Conservation (phyloP, 1,140 invertebrate genomes). For the Hypothenemus hampei region DNA sequence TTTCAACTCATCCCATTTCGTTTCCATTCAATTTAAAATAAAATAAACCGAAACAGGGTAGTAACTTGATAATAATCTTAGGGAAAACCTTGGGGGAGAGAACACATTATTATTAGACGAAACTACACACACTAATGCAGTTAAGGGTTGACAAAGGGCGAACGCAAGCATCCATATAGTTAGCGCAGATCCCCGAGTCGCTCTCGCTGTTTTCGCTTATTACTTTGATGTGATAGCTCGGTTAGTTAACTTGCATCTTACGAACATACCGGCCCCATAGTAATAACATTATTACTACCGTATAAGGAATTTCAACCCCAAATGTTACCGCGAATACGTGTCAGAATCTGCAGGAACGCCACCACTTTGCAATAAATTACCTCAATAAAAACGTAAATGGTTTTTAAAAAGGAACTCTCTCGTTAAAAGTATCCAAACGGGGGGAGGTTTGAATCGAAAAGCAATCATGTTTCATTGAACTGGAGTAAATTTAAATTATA, state of each 20-base stretch:
- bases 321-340: too few species aligned
- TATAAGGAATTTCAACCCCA: too few species aligned
- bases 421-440: slow-evolving; percentile 12
- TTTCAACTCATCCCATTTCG: too few species aligned
- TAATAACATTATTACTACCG: neutral
- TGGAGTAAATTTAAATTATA: slow-evolving; percentile 15
- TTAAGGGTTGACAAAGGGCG: slow-evolving; percentile 22
- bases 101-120: slow-evolving; percentile 12
- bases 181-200: neutral
- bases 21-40: too few species aligned
- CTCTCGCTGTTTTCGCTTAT: slow-evolving; percentile 7
- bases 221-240: slow-evolving; percentile 12
- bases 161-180: slow-evolving; percentile 13
- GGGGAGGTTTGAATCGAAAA: slow-evolving; percentile 10
- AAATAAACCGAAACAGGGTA: too few species aligned
- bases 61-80: too few species aligned
- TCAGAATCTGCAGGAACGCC: too few species aligned
- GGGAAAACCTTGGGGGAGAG: too few species aligned
- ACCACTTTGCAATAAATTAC: too few species aligned
- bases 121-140: neutral
- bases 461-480: slow-evolving; percentile 15
- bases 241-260: slow-evolving; percentile 14
- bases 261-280: neutral
- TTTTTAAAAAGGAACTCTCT: too few species aligned
- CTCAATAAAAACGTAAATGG: neutral